Percentiles rank a stretch among this genome's conserved stretches.
Evolutionary conservation across 2,888 invertebrate genomes (phyloP).

Genomic region (Drosophila merina): DNA sequence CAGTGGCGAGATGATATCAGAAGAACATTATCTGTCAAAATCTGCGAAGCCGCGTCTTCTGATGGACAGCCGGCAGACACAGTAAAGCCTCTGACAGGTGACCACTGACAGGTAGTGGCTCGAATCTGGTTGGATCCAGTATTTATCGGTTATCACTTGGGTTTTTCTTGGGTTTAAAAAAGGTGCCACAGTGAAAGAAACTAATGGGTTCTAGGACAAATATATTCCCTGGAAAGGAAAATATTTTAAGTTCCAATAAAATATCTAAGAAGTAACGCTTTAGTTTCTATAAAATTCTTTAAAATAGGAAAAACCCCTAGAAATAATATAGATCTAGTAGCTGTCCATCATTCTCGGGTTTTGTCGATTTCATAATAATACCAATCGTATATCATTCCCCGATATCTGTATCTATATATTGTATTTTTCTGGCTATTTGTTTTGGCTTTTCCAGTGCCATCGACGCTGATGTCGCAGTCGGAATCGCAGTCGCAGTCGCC

Average conservation of each 20-base stretch:
- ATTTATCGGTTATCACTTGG: constrained; percentile 6
- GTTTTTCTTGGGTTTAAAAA: too few species aligned
- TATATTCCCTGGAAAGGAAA: too few species aligned
- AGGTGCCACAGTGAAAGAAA: too few species aligned
- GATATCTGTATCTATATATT: not conserved
- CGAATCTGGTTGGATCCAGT: constrained; percentile 40
- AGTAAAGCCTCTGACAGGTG: constrained; percentile 12
- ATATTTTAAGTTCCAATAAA: too few species aligned
- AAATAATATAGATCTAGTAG: not conserved
- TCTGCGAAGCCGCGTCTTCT: not conserved
- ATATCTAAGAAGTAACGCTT: not conserved
- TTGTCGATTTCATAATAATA: not conserved
- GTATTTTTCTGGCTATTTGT: not conserved
- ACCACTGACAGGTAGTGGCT: not conserved
- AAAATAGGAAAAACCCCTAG: not conserved
- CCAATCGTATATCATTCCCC: constrained; percentile 11
- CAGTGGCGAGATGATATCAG: constrained; percentile 28
- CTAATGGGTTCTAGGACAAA: too few species aligned
- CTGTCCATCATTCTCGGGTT: not conserved
- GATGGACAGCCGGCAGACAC: constrained; percentile 5
- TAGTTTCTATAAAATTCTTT: not conserved
- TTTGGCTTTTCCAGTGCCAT: constrained; percentile 16
- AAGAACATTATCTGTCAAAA: constrained; percentile 6
- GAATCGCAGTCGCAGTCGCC: constrained; percentile 19
- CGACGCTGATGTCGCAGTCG: constrained; percentile 41